phyloP scores from a whole-genome alignment of 2,113 vertebrate genomes.

The Oostethus manadensis region DNA sequence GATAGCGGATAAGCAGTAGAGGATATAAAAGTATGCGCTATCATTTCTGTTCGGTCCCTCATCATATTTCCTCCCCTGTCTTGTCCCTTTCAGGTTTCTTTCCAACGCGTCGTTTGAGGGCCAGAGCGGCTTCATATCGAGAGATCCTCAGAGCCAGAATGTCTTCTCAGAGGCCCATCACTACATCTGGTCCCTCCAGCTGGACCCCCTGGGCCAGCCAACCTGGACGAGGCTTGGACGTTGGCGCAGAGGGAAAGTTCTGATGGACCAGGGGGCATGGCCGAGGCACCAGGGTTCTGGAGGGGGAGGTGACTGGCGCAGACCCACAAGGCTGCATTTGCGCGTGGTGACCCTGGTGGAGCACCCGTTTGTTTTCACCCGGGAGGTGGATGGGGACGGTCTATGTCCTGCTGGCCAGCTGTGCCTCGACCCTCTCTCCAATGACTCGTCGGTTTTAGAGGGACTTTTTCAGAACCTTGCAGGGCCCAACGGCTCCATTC shows the following conservation, averaged over 20 bases:
- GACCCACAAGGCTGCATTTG: constrained; percentile 49
- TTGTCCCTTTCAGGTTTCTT: constrained; percentile 77
- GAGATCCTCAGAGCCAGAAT: constrained; percentile 61
- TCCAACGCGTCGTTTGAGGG: constrained; percentile 88
- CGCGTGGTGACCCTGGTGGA: constrained; percentile 91
- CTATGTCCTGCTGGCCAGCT: constrained; percentile 88
- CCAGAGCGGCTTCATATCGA: constrained; percentile 72
- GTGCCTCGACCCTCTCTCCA: constrained; percentile 82
- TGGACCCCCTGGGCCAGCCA: constrained; percentile 86
- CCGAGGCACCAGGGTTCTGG: constrained; percentile 43
- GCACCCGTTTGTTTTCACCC: constrained; percentile 89
- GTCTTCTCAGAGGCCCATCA: constrained; percentile 71
- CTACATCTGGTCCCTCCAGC: constrained; percentile 81
- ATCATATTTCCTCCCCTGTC: background rate
- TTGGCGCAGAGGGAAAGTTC: constrained; percentile 53
- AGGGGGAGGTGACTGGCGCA: constrained; percentile 53
- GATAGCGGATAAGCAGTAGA: background rate
- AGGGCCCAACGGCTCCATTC: constrained; percentile 49
- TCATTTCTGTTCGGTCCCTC: background rate
- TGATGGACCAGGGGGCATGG: constrained; percentile 85
- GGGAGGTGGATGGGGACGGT: constrained; percentile 89
- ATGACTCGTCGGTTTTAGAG: constrained; percentile 47
- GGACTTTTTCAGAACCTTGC: constrained; percentile 66
- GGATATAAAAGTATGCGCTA: background rate
- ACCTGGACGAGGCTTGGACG: constrained; percentile 80